phyloP scores from a whole-genome alignment of 2,113 vertebrate species.

The Mormyrus iriodes region DNA sequence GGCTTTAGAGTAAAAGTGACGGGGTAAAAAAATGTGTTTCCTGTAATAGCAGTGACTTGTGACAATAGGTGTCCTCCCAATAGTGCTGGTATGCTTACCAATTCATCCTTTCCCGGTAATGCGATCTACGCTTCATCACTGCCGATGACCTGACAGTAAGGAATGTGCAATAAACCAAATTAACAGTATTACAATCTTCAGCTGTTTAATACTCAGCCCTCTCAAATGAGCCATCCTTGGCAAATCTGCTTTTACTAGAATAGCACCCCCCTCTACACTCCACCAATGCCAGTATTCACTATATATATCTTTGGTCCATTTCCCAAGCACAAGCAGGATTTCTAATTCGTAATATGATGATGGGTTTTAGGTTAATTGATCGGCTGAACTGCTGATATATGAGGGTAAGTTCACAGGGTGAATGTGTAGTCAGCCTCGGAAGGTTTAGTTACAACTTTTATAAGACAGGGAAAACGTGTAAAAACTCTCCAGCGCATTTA shows the following conservation, averaged over 20 bases:
- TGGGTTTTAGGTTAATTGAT: not conserved
- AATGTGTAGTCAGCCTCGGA: not conserved
- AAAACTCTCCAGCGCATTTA: not conserved
- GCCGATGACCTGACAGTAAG: not conserved
- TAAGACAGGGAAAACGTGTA: not conserved
- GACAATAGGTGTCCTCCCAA: not conserved
- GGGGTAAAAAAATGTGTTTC: not conserved
- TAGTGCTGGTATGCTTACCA: not conserved
- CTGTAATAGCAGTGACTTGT: not conserved
- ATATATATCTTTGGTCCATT: not conserved
- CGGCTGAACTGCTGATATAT: not conserved
- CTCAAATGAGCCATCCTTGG: not conserved
- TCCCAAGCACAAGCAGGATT: not conserved
- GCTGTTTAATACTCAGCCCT: not conserved
- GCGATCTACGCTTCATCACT: not conserved
- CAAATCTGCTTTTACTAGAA: conserved; percentile 1
- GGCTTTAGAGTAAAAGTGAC: not conserved
- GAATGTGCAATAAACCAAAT: not conserved
- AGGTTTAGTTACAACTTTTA: not conserved
- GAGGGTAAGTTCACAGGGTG: not conserved
- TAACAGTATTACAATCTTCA: not conserved
- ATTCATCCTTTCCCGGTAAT: not conserved
- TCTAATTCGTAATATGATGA: not conserved
- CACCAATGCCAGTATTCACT: not conserved
- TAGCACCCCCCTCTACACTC: not conserved